Evolutionary conservation across 2,797 vertebrate species (phyloP), one percentile per base, ranked within the genome.

Genomic region (Varecia variegata): DNA sequence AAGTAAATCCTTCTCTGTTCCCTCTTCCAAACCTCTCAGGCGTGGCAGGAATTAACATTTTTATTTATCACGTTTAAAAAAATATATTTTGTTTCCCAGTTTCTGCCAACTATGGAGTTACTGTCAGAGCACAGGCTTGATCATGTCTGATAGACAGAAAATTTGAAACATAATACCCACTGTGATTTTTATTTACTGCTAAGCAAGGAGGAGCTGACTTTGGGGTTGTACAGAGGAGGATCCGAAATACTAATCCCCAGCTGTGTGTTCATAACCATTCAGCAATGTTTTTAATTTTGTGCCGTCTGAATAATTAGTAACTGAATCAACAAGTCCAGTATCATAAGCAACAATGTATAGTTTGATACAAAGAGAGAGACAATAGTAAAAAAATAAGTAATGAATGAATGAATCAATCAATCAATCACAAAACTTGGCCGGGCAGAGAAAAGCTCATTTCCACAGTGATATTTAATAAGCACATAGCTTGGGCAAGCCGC

Each of bases 41-140:
- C 76, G 65, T 12, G 45, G 56, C 47, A 47, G 35, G 81, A 92
- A 85, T 91, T 71, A 83, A 84, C 47, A 54, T 70, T 91, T 90
- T 95, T 84, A 92, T 67, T 91, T 73, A 90, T 74, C 40, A 68
- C 43, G 65, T 81, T 88, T 25, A 32, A 90, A 87, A 96, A 76
- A 15, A 65, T 15, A 30, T 27, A 20, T n/a, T 80, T n/a, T 82
- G 54, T 96, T 77, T 86, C 35, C 62, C 35, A 32, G n/a, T 38
- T 89, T 77, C 45, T 43, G 68, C 21, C 52, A 62, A 23, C 43
- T 43, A 11, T 43, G 11, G 9, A 68, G 25, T 27, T 79, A 38
- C 52, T 92, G 82, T 71, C 62, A 45, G 62, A 90, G 67, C 40
- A 73, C 35, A 74, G 50, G 27, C 90, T 38, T 38, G 65, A 90